Base-by-base conservation (phyloP, 2,797 vertebrate genomes). In the Xerus rutilus region DNA sequence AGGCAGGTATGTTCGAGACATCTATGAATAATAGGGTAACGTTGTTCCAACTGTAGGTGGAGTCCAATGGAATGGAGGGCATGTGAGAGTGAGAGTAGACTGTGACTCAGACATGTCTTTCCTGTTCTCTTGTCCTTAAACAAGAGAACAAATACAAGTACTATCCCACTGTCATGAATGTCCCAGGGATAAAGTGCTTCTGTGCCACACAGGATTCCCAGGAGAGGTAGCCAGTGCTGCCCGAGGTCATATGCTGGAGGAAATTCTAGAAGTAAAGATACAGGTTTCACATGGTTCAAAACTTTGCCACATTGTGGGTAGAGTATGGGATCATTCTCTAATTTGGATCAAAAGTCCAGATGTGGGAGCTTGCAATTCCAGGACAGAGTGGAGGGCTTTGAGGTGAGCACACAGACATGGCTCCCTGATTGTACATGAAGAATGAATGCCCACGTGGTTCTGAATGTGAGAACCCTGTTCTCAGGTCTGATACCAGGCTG, bases 271-370 rank as follows among this genome's bases (percentile, higher is more conserved):
- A 91, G 15, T 47, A 76, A 92, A 35, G 32, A 49, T 11, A 32
- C 2, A 91, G 30, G 7, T 39, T 73, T 79, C 76, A 69, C 23
- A 28, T 45, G 5, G 47, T 81, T 79, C n/a, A 72, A 49, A 86
- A 69, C 25, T 89, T 30, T 72, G n/a, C 84, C 74, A 72, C 43
- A 30, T 30, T 54, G 35, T 32, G 64, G 5, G 23, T 67, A 21
- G 47, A 79, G 18, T 72, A n/a, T 74, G 10, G 64, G 20, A 59
- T 23, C 54, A 79, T 43, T 70, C 23, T 91, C 25, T 72, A 87
- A 90, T 73, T 89, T 95, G 47, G n/a, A 67, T 77, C 57, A 23
- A 62, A 93, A 82, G n/a, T 76, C 8, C 35, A 52, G 23, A 78
- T 64, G 35, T 14, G 25, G 79, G n/a, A 25, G 49, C 15, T 52